Evolutionary conservation across 2,888 invertebrate species (phyloP).

Genomic region (Dysmachus trigonus): DNA sequence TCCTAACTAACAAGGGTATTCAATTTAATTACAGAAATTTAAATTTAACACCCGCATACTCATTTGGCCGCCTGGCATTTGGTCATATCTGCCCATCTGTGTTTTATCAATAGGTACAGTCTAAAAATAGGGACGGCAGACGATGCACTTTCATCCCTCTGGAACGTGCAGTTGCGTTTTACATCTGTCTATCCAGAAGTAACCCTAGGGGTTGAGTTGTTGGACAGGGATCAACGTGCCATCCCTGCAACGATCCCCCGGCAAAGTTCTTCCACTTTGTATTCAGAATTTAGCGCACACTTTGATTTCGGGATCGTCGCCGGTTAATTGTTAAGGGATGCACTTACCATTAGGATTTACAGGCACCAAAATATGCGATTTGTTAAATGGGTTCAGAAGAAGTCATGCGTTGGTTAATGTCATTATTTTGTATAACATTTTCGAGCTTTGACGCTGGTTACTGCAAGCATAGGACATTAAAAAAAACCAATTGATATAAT

Average conservation of each 20-base stretch:
- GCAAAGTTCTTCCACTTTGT: not conserved
- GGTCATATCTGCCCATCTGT: constrained; percentile 18
- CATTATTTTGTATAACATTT: not conserved
- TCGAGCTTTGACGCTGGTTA: not conserved
- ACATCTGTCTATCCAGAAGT: constrained; percentile 7
- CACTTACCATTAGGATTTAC: not conserved
- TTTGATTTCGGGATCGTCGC: not conserved
- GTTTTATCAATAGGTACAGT: not conserved
- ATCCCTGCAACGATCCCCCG: not conserved
- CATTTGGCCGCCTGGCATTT: not conserved
- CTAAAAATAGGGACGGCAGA: constrained; percentile 23
- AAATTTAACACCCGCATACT: constrained; percentile 24
- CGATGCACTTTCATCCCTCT: constrained; percentile 34
- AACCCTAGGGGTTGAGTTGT: not conserved
- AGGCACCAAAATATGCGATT: not conserved
- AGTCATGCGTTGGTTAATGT: not conserved
- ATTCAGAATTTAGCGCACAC: not conserved
- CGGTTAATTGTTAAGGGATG: not conserved
- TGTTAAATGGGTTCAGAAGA: not conserved
- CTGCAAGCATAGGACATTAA: not conserved
- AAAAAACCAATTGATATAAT: too few relatives aligned
- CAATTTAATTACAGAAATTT: not conserved
- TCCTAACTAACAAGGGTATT: not conserved
- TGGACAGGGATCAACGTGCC: not conserved
- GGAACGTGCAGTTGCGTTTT: constrained; percentile 15